Evolutionary conservation across 2,888 invertebrate species (phyloP).

Genomic region (Drosophila picticornis): DNA sequence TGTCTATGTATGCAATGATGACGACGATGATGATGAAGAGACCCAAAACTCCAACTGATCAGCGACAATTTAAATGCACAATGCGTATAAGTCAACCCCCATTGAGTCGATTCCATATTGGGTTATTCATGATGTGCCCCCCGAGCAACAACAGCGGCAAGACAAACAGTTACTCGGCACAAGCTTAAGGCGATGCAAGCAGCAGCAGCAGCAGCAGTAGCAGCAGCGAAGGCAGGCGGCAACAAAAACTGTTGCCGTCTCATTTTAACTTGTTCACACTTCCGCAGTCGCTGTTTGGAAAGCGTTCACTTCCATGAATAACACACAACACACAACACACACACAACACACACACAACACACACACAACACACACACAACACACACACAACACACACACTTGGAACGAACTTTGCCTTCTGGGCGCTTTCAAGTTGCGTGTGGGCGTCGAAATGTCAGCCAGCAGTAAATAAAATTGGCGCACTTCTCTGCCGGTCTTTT

Average conservation of each 20-base stretch:
- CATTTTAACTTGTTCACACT: slow-evolving; percentile 19
- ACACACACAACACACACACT: slow-evolving; percentile 23
- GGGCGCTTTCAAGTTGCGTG: slow-evolving; percentile 29
- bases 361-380: slow-evolving; percentile 22
- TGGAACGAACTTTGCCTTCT: slow-evolving; percentile 46
- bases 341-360: slow-evolving; percentile 15
- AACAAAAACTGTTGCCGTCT: slow-evolving; percentile 12
- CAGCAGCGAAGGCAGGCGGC: background rate
- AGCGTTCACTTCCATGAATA: slow-evolving; percentile 45
- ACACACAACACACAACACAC: slow-evolving; percentile 42
- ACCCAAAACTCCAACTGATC: slow-evolving; percentile 49
- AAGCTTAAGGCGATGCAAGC: slow-evolving; percentile 30
- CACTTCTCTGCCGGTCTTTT: slow-evolving; percentile 38
- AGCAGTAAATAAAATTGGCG: slow-evolving; percentile 72
- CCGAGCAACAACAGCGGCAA: slow-evolving; percentile 7
- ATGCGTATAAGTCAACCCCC: slow-evolving; percentile 28
- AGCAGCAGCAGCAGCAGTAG: background rate
- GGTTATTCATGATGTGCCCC: slow-evolving; percentile 45
- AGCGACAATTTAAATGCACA: slow-evolving; percentile 66
- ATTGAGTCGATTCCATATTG: slow-evolving; percentile 5
- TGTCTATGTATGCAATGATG: slow-evolving; percentile 43
- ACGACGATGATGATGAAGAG: slow-evolving; percentile 46
- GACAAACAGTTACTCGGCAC: slow-evolving; percentile 26
- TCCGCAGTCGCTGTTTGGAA: slow-evolving; percentile 45
- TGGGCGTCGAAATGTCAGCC: slow-evolving; percentile 70